Conservation (phyloP, 1,140 invertebrate genomes). For the Agrilus planipennis region DNA sequence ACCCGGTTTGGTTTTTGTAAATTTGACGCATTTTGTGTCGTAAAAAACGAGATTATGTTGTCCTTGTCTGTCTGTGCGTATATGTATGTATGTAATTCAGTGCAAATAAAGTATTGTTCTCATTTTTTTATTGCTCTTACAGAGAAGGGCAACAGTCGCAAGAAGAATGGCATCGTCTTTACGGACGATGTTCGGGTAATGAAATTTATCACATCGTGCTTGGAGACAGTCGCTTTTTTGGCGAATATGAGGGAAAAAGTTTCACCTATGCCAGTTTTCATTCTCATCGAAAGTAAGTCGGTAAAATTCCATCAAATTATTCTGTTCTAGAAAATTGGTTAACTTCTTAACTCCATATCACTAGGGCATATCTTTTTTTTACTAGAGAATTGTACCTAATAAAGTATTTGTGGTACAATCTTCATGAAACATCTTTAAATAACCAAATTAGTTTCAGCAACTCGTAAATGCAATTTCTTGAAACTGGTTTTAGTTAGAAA, state of each 20-base stretch:
- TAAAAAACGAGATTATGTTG: too few species aligned
- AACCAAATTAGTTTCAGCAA: too few species aligned
- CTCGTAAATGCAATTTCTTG: neutral
- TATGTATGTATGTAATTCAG: neutral
- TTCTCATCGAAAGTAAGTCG: conserved; percentile 92
- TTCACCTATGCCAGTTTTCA: conserved; percentile 98
- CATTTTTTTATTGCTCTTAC: too few species aligned
- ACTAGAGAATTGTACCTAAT: too few species aligned
- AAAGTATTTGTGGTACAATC: too few species aligned
- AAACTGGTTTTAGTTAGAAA: too few species aligned
- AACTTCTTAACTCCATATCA: too few species aligned
- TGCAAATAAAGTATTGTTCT: conserved; percentile 4
- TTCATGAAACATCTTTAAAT: too few species aligned
- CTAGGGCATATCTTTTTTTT: too few species aligned
- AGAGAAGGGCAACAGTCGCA: conserved; percentile 94
- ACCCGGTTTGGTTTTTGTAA: too few species aligned
- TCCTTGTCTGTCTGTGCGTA: conserved; percentile 1
- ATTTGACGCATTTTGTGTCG: too few species aligned
- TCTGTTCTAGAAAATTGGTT: neutral
- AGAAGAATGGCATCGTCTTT: conserved; percentile 94
- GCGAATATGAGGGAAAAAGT: conserved; percentile 96
- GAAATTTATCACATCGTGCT: conserved; percentile 97
- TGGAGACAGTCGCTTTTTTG: conserved; percentile 91
- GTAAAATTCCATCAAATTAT: too few species aligned
- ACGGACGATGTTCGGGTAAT: conserved; percentile 95